Evolutionary conservation across 2,113 vertebrate genomes (phyloP).

Genomic region (Seriola dumerili): DNA sequence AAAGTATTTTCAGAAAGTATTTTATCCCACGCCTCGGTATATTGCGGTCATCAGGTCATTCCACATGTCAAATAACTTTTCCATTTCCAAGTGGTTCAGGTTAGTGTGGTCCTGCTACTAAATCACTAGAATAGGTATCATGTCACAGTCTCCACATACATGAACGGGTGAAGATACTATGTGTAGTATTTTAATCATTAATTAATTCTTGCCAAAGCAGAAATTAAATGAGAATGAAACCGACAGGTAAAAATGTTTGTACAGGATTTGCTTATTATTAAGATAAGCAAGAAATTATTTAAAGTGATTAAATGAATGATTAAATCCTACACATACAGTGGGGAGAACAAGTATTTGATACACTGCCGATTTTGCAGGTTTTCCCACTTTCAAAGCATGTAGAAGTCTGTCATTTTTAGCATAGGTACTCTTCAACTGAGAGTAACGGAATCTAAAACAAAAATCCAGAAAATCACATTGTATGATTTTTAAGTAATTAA

Average conservation of each 20-base stretch:
- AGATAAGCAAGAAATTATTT: background rate
- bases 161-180: background rate
- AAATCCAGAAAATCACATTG: too few relatives aligned
- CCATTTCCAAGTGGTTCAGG: slow-evolving; percentile 27
- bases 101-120: slow-evolving; percentile 11
- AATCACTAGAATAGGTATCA: background rate
- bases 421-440: too few relatives aligned
- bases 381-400: too few relatives aligned
- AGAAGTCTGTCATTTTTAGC: too few relatives aligned
- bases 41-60: background rate
- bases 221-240: background rate
- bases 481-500: too few relatives aligned
- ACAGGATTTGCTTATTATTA: background rate
- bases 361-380: too few relatives aligned
- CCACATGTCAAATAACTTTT: background rate
- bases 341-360: too few relatives aligned
- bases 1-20: too few relatives aligned
- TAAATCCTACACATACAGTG: slow-evolving; percentile 23
- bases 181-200: slow-evolving; percentile 27
- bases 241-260: background rate
- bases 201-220: background rate
- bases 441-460: too few relatives aligned
- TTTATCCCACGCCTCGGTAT: background rate
- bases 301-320: background rate
- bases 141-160: background rate